Evolutionary conservation across 2,888 invertebrate genomes (phyloP).

Genomic region (Watsonalla binaria): DNA sequence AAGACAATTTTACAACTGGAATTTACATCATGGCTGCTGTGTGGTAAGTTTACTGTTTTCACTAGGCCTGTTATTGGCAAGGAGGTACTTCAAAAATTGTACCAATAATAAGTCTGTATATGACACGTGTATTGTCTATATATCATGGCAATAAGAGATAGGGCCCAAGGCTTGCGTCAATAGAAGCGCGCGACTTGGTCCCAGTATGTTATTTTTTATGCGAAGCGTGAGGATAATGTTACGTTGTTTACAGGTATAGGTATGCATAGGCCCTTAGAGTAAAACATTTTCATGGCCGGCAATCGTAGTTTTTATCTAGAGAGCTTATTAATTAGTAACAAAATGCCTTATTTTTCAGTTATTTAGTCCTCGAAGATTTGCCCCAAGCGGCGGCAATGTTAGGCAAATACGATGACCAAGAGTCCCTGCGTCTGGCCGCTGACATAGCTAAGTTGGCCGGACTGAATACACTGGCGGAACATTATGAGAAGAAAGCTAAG

Average conservation of each 20-base stretch:
- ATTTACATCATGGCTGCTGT: conserved; percentile 26
- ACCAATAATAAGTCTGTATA: too few species aligned
- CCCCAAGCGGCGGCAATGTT: conserved; percentile 80
- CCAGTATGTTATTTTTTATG: too few species aligned
- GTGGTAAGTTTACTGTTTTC: conserved; percentile 36
- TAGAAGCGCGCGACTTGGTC: too few species aligned
- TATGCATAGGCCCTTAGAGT: too few species aligned
- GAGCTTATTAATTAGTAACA: background rate
- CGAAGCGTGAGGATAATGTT: too few species aligned
- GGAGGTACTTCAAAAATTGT: too few species aligned
- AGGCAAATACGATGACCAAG: conserved; percentile 73
- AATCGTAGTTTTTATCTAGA: too few species aligned
- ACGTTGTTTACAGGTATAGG: too few species aligned
- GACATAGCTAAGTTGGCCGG: conserved; percentile 77
- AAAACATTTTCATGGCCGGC: too few species aligned
- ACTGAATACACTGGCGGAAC: conserved; percentile 54
- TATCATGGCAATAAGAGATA: too few species aligned
- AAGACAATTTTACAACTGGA: conserved; percentile 19
- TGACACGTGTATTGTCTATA: too few species aligned
- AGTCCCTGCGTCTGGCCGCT: conserved; percentile 76
- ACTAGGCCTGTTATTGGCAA: background rate
- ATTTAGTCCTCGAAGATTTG: conserved; percentile 76
- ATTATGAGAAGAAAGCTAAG: conserved; percentile 36
- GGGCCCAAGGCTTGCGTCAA: too few species aligned
- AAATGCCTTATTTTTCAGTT: conserved; percentile 58